phyloP scores from a whole-genome alignment of 2,797 vertebrate genomes.

The Siniperca undulata region DNA sequence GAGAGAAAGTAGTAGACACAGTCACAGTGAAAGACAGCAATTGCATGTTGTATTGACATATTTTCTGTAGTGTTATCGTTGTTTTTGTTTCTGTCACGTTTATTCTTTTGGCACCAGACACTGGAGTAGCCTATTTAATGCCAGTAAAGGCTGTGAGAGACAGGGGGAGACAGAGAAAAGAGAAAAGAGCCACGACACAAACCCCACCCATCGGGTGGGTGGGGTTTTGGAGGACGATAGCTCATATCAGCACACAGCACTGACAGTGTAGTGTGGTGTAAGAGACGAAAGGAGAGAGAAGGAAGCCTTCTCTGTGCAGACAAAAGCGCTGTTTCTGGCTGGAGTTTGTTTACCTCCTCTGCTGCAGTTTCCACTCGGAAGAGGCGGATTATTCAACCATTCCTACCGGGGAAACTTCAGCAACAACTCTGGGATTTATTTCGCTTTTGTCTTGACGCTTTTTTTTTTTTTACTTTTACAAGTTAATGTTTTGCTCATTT shows the following conservation, averaged over 20 bases:
- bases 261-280: background rate
- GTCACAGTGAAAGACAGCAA: background rate
- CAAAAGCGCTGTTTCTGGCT: conserved; percentile 34
- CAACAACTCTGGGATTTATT: conserved; percentile 25
- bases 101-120: background rate
- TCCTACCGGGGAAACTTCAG: background rate
- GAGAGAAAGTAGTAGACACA: background rate
- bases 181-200: no score
- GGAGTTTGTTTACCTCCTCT: conserved; percentile 45
- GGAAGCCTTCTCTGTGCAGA: conserved; percentile 25
- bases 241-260: background rate
- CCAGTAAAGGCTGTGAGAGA: background rate
- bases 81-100: background rate
- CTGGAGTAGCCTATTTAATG: background rate
- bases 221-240: conserved; percentile 7
- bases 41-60: background rate
- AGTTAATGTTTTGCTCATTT: background rate
- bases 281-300: conserved; percentile 30
- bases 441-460: background rate
- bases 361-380: conserved; percentile 13
- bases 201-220: conserved; percentile 20
- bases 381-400: conserved; percentile 38
- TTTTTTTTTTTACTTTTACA: background rate
- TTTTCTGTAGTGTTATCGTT: background rate
- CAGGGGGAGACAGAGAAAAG: conserved; percentile 48